Percentiles rank a stretch among this genome's conserved stretches.
phyloP scores from a whole-genome alignment of 2,113 vertebrate genomes.

The Alexandromys fortis region DNA sequence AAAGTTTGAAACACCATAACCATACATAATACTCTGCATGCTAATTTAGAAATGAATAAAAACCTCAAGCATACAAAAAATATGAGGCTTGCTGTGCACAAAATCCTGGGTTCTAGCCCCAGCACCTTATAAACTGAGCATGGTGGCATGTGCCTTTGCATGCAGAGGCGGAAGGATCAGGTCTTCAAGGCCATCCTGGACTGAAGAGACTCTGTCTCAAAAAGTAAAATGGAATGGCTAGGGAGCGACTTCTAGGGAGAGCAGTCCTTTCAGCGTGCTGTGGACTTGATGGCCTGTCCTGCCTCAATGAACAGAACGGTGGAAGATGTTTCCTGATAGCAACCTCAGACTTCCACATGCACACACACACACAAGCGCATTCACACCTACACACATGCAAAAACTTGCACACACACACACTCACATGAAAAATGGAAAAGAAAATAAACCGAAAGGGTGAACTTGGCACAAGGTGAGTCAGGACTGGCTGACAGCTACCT shows the following conservation, averaged over 20 bases:
- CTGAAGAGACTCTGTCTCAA: background rate
- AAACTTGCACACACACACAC: background rate
- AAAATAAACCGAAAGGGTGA: background rate
- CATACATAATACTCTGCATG: background rate
- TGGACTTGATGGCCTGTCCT: background rate
- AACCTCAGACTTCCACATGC: background rate
- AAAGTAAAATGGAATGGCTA: background rate
- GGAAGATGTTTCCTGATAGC: background rate
- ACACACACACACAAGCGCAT: background rate
- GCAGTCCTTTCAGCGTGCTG: background rate
- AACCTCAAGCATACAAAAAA: background rate
- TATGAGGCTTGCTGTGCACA: background rate
- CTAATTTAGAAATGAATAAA: background rate
- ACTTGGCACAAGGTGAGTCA: background rate
- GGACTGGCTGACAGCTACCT: background rate
- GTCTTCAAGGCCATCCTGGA: background rate
- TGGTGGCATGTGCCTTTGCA: background rate
- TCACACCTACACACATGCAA: background rate
- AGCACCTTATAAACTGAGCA: background rate
- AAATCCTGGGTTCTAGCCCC: background rate
- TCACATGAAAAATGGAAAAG: background rate
- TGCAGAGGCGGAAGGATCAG: background rate
- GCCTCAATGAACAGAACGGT: background rate
- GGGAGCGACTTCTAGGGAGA: background rate
- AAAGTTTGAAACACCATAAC: background rate